phyloP scores from a whole-genome alignment of 2,113 vertebrate genomes.

The Bothrops jararaca region DNA sequence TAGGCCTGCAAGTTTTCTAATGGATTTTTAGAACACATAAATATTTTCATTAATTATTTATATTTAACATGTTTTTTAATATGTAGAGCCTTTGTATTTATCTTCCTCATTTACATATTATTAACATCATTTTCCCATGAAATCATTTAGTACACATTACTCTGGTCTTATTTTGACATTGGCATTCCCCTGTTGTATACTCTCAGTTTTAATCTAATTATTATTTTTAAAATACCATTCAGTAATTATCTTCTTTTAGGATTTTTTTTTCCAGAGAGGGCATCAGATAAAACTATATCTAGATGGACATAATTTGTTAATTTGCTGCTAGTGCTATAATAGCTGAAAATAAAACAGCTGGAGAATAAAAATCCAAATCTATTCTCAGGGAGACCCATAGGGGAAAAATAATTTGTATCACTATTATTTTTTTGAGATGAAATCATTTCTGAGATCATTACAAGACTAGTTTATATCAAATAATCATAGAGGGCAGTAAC shows the following conservation, averaged over 20 bases:
- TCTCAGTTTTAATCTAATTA: neutral
- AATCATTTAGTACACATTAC: neutral
- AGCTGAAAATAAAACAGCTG: neutral
- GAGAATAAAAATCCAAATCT: neutral
- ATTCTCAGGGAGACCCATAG: constrained; percentile 3
- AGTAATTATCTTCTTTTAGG: neutral
- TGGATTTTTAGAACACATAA: neutral
- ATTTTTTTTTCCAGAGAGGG: neutral
- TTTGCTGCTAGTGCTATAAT: neutral
- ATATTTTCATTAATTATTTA: neutral
- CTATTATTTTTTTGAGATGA: neutral
- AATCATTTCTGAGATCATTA: constrained; percentile 15
- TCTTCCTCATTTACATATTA: neutral
- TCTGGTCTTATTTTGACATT: neutral
- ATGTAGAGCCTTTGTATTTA: neutral
- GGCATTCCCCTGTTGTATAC: neutral
- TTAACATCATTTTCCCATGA: neutral
- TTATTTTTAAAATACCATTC: neutral
- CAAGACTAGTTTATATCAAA: neutral
- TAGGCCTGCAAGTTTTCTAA: neutral
- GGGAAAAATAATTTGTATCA: constrained; percentile 1
- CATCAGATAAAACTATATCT: neutral
- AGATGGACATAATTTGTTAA: neutral
- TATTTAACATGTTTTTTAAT: neutral
- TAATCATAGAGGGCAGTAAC: neutral